Base-by-base conservation (phyloP, 2,888 invertebrate genomes). In the Netelia inedita region DNA sequence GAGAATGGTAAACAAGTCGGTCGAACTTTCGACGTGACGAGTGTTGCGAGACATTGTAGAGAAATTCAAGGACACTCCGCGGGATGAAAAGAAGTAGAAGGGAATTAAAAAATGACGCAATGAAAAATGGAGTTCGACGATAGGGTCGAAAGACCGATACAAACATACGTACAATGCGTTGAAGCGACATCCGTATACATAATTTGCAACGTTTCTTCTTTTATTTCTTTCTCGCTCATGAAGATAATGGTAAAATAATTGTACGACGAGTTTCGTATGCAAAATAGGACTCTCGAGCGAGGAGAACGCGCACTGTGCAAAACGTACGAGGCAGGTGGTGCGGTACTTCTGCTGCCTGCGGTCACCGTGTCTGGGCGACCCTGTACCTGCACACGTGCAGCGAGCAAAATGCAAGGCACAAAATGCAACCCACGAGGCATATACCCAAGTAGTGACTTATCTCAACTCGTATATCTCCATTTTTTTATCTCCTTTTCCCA, bases 391-490 rank as follows among this genome's bases (percentile, higher is more conserved):
- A 76, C 76, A 68, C 73, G 73, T 65, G 83, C 71, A 79, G 71
- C 57, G 71, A 65, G 53, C 69, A 69, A 83, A 83, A 83, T 65
- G 78, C 68, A 55, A 63, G 41, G 46, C 41, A 35, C 41, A 71
- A 57, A 46, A 46, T 46, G 71, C 19, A 65, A 63, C 41, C 75
- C 85, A 87, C 86, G 75, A 46, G 87, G 79, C 85, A 78, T 85
- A 85, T 85, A 85, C 79, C 87, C 88, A 88, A 88, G 87, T 89
- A 89, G 88, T 85, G 83, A 88, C 87, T 87, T 88, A 90, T 88
- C 86, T 84, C 85, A 78, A 5, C 79, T 81, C 74, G 59, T 74
- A 83, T 85, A 88, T 89, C 88, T 86, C 82, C 61, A 74, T 61
- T 50, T 76, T 78, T 68, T n/a, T 23, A 10, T 19, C 50, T 66